Base-by-base conservation (phyloP, 2,113 vertebrate genomes). In the Mungos mungo region DNA sequence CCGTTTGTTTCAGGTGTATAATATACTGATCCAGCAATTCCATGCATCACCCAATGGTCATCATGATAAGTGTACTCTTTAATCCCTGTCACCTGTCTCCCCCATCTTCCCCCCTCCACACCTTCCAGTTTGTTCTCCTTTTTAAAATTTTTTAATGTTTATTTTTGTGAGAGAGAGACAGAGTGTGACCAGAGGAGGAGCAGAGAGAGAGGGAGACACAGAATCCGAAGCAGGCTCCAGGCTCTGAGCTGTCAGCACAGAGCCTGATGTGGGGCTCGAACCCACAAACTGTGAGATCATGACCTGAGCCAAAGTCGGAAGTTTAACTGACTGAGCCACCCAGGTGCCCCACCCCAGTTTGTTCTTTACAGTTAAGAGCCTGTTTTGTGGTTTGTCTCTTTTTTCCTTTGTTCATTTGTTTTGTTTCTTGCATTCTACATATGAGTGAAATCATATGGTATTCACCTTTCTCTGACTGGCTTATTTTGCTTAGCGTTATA, bases 71-170 rank as follows among this genome's bases (percentile, higher is more conserved):
- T 16, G 41, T 16, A 12, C 7, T 76, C 72, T 76, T 71, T 29
- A 76, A 76, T 41, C 14, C 14, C 72, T 38, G 8, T 76, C 7
- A 9, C 27, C 38, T 29, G 16, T 31, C 29, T 47, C 68, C n/a
- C 1, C 18, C n/a, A 35, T 35, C 7, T 31, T 0, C 33, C 3
- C 33, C 38, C 25, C 10, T 9, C 10, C 8, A 47, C 38, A 7
- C 72, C 72, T 76, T 41, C 72, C 72, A 76, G 13, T 76, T 76
- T 76, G 41, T 47, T 76, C 72, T 76, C 41, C 4, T 41, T 41
- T 41, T 41, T 41, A 41, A 41, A 41, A 5, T 41, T 41, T 41
- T 41, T 41, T 41, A 41, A 41, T 41, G 41, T 41, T 41, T 41
- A 41, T 41, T 41, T 41, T 41, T 41, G 41, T 41, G 41, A 41